Evolutionary conservation across 2,888 invertebrate species (phyloP), one percentile per base, ranked within the genome.

Genomic region (Scotopteryx bipunctaria): DNA sequence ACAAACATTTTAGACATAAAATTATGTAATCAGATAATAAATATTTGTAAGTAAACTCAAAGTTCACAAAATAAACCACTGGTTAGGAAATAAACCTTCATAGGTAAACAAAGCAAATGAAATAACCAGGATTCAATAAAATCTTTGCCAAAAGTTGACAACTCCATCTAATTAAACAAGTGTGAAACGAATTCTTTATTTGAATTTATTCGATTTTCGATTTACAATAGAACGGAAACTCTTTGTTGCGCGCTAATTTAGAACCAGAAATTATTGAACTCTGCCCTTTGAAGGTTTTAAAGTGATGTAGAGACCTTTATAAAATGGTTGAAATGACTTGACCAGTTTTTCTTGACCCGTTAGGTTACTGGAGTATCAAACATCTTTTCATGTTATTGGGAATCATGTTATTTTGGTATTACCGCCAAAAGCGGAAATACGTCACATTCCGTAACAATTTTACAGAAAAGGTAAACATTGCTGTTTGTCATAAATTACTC

Each of bases 131-230:
- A 5, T 19, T 19, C 6, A 19, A 19, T 2, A 19, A 19, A n/a
- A n/a, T 6, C 1, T 21, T 0, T 35, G 23, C 38, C 54, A 67
- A 69, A 65, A 43, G 69, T 73, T 2, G 5, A 15, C 19, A n/a
- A 64, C 50, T 43, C 54, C 69, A 69, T 71, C 65, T 73, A 71
- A 77, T 77, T 73, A 74, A 73, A 67, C 64, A 68, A 73, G 71
- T 76, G 76, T 74, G 73, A 74, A 75, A 72, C 73, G 70, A 71
- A 68, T 72, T 71, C 65, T 67, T 70, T 73, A 71, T 74, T 69
- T 64, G 69, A 69, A 69, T 68, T 70, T 70, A 71, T 68, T 67
- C 61, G 57, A 62, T 64, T 65, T 61, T 61, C 66, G 68, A 69
- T 63, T 59, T 53, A 75, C 76, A 77, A 74, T 66, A 64, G 35